Conservation (phyloP, 2,797 vertebrate genomes). For the Melanotaenia parkinsoni region DNA sequence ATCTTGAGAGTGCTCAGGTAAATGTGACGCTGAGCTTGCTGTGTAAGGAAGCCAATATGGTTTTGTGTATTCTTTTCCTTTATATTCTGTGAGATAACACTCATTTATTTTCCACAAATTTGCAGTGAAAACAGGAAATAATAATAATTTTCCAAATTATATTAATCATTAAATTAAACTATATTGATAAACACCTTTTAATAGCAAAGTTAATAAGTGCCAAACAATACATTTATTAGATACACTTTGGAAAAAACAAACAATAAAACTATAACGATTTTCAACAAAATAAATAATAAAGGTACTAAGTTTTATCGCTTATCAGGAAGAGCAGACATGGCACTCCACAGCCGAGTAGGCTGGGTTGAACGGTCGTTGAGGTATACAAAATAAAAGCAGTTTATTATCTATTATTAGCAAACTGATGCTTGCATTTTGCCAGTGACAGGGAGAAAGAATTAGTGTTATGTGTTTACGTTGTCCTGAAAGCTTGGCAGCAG, state of each 20-base stretch:
- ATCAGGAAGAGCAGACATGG: background rate
- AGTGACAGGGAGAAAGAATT: background rate
- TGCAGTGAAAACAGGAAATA: background rate
- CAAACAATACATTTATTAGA: background rate
- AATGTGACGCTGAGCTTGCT: background rate
- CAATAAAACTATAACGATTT: background rate
- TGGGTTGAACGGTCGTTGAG: no score
- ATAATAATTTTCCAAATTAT: background rate
- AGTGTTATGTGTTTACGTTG: background rate
- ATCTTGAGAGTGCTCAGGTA: conserved; percentile 81
- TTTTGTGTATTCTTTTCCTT: background rate
- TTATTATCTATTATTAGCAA: background rate
- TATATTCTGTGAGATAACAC: background rate
- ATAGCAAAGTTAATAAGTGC: background rate
- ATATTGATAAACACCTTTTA: background rate
- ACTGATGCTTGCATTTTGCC: background rate
- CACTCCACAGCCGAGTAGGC: background rate
- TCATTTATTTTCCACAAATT: background rate
- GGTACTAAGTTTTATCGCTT: background rate
- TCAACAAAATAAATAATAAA: background rate
- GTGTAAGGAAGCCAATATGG: background rate
- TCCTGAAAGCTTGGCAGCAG: background rate
- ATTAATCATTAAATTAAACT: background rate
- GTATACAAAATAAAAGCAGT: background rate
- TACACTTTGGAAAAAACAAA: background rate